These are phyloP conservation scores for Homarus americanus DNA, from an alignment of 1,140 invertebrate species.

Conservation along the genomic window DNA sequence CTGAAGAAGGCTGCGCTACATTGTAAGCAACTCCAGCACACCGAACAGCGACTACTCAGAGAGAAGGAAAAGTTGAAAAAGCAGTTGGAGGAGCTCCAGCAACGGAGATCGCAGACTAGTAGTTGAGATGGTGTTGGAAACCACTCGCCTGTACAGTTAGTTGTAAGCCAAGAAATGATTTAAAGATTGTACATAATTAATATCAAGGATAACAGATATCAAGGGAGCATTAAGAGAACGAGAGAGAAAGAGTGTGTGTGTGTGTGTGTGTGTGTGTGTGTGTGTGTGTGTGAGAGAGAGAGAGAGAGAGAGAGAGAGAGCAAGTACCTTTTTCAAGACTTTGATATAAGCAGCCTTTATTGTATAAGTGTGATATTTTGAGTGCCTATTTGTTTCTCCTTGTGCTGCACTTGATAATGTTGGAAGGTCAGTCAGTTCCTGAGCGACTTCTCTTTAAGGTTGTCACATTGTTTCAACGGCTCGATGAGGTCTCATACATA, in stretches of 20 bases:
- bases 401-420: not conserved
- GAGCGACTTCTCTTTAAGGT: too few species aligned
- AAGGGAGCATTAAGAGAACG: not conserved
- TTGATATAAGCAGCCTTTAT: slow-evolving; percentile 53
- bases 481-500: not conserved
- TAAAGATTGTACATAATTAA: slow-evolving; percentile 46
- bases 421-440: slow-evolving; percentile 34
- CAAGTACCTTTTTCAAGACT: not conserved
- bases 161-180: slow-evolving; percentile 33
- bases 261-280: too few species aligned
- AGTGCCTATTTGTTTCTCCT: slow-evolving; percentile 45
- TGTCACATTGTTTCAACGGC: not conserved
- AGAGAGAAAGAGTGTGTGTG: slow-evolving; percentile 37
- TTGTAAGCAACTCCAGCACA: slow-evolving; percentile 83
- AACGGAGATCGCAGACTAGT: slow-evolving; percentile 20
- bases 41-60: slow-evolving; percentile 79
- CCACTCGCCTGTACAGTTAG: slow-evolving; percentile 60
- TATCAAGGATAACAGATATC: slow-evolving; percentile 10
- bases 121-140: slow-evolving; percentile 5
- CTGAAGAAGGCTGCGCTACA: slow-evolving; percentile 87
- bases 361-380: slow-evolving; percentile 66
- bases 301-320: slow-evolving; percentile 22
- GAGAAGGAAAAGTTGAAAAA: slow-evolving; percentile 80
- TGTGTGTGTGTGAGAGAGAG: too few species aligned
- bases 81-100: slow-evolving; percentile 41